Percentiles rank a stretch among this genome's conserved stretches.
These are phyloP conservation scores for Elmis aenea DNA, from an alignment of 2,888 invertebrate genomes.

Conservation along the genomic window DNA sequence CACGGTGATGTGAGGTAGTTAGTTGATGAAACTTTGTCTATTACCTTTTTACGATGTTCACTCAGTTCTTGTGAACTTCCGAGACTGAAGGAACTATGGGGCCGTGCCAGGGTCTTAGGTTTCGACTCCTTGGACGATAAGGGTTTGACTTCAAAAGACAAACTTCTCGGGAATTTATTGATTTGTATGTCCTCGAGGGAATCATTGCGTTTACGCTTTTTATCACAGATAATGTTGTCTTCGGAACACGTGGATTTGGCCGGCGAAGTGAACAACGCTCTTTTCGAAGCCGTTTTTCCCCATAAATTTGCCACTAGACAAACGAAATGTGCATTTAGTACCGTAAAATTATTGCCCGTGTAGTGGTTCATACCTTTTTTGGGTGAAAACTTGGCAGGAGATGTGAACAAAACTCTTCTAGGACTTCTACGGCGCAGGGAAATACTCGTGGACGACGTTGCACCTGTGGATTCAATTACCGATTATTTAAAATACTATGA, in stretches of 20 bases:
- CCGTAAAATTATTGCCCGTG: too few relatives aligned
- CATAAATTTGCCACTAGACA: too few relatives aligned
- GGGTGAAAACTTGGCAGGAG: constrained; percentile 24
- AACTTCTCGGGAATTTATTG: constrained; percentile 54
- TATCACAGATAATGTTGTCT: constrained; percentile 28
- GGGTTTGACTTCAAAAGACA: constrained; percentile 54
- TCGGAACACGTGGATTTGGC: constrained; percentile 39
- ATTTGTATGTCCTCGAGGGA: constrained; percentile 32
- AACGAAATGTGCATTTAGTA: too few relatives aligned
- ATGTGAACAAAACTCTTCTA: constrained; percentile 32
- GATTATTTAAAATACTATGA: too few relatives aligned
- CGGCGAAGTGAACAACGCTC: constrained; percentile 63
- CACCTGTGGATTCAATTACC: too few relatives aligned
- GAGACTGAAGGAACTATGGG: constrained; percentile 15
- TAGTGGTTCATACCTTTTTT: too few relatives aligned
- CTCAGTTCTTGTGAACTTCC: constrained; percentile 49
- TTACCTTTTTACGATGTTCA: constrained; percentile 61
- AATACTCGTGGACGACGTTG: too few relatives aligned
- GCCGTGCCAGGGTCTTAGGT: constrained; percentile 1
- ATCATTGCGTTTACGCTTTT: constrained; percentile 52
- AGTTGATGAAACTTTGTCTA: constrained; percentile 7
- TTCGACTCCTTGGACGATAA: constrained; percentile 25
- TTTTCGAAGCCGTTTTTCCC: constrained; percentile 51
- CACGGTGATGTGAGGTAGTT: too few relatives aligned
- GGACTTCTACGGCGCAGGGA: constrained; percentile 36